Conservation (phyloP, 2,113 vertebrate genomes). For the Ceyx melanurus region DNA sequence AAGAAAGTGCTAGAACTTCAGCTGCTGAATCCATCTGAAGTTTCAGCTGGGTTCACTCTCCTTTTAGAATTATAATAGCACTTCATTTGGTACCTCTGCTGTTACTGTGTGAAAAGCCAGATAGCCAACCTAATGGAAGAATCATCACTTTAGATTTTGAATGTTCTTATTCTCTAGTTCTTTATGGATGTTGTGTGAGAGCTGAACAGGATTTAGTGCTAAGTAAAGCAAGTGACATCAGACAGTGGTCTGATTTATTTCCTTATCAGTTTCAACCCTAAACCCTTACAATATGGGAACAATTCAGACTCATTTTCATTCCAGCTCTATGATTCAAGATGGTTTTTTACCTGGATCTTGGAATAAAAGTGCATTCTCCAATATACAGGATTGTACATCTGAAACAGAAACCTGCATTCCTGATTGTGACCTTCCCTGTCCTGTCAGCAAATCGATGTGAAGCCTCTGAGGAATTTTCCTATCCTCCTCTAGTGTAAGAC, state of each 20-base stretch:
- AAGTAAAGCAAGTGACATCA: fast-evolving
- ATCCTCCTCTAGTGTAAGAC: not conserved
- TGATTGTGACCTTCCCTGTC: not conserved
- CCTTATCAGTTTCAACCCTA: not conserved
- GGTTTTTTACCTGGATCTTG: not conserved
- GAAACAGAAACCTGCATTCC: not conserved
- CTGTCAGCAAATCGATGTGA: not conserved
- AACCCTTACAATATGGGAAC: not conserved
- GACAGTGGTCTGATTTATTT: not conserved
- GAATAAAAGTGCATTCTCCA: not conserved
- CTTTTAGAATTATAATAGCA: not conserved
- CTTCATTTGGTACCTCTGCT: not conserved
- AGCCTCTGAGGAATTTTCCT: not conserved
- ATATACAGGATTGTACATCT: not conserved
- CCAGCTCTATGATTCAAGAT: not conserved
- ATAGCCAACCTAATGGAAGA: not conserved
- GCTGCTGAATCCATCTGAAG: not conserved
- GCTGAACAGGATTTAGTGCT: not conserved
- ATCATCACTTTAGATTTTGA: not conserved
- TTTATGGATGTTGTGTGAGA: not conserved
- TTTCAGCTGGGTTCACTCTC: not conserved
- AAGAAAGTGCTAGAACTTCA: not conserved
- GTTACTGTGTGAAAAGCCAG: not conserved
- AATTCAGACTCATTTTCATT: not conserved
- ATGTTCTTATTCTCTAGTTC: not conserved